Percentiles rank a stretch among this genome's conserved stretches.
phyloP scores from a whole-genome alignment of 2,797 vertebrate species.

The Poeciliopsis turneri region DNA sequence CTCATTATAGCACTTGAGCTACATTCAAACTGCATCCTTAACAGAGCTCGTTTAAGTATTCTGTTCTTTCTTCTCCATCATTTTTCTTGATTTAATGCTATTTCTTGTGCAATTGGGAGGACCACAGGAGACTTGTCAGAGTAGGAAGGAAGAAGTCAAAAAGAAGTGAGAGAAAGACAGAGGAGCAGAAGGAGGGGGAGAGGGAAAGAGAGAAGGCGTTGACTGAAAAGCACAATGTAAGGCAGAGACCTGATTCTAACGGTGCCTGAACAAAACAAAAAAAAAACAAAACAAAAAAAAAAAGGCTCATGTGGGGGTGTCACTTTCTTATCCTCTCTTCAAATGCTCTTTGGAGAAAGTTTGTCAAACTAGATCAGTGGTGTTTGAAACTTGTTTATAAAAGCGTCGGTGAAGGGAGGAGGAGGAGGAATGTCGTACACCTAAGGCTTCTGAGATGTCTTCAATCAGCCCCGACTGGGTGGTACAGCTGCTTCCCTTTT shows the following conservation, averaged over 20 bases:
- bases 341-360: slow-evolving; percentile 85
- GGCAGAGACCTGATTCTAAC: slow-evolving; percentile 70
- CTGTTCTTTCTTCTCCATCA: slow-evolving; percentile 38
- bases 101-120: slow-evolving; percentile 75
- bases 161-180: slow-evolving; percentile 28
- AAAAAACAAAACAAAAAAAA: slow-evolving; percentile 28
- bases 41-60: slow-evolving; percentile 59
- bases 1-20: slow-evolving; percentile 54
- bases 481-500: slow-evolving; percentile 66
- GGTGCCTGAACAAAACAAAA: slow-evolving; percentile 40
- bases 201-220: slow-evolving; percentile 51
- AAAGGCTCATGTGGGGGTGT: slow-evolving; percentile 73
- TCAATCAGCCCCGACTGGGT: slow-evolving; percentile 78
- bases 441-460: slow-evolving; percentile 76
- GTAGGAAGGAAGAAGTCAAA: slow-evolving; percentile 44
- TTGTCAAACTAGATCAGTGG: slow-evolving; percentile 86
- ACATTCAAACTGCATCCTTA: slow-evolving; percentile 50
- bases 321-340: slow-evolving; percentile 79
- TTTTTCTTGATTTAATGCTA: slow-evolving; percentile 65
- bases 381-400: slow-evolving; percentile 83
- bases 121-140: slow-evolving; percentile 79
- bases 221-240: slow-evolving; percentile 73
- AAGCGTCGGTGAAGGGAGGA: slow-evolving; percentile 73
- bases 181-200: slow-evolving; percentile 8
- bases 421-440: slow-evolving; percentile 78